A percentile compares a stretch with the other conserved stretches of the same genome.
Evolutionary conservation across 2,797 vertebrate species (phyloP).

Genomic region (Tokudaia tokunoshimensis): DNA sequence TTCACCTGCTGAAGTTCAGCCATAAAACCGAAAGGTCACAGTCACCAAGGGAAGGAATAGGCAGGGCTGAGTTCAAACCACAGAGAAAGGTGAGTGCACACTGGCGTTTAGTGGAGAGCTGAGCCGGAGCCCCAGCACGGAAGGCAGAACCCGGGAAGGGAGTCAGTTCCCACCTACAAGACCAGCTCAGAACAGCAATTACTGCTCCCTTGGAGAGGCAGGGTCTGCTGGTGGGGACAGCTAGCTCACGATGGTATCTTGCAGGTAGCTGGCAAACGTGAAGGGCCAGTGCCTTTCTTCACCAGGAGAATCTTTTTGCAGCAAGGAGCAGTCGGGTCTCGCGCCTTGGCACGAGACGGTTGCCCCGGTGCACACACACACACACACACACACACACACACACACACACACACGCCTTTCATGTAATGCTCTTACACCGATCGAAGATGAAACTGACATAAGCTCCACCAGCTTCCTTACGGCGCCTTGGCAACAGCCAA

Average conservation of each 20-base stretch:
- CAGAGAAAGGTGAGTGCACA: conserved; percentile 63
- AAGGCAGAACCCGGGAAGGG: background rate
- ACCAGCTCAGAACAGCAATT: conserved; percentile 6
- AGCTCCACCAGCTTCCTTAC: conserved; percentile 45
- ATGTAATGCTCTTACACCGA: conserved; percentile 61
- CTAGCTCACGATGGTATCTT: conserved; percentile 34
- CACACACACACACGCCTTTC: conserved; percentile 55
- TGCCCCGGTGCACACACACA: conserved; percentile 10
- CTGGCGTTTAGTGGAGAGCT: background rate
- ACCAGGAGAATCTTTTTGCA: conserved; percentile 42
- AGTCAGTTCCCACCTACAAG: conserved; percentile 21
- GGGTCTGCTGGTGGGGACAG: background rate
- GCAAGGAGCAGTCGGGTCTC: conserved; percentile 53
- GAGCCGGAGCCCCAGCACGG: background rate
- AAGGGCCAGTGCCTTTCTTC: conserved; percentile 41
- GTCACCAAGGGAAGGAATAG: conserved; percentile 61
- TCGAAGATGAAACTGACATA: conserved; percentile 41
- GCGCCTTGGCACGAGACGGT: conserved; percentile 48
- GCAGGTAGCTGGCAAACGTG: conserved; percentile 62
- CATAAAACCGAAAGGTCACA: conserved; percentile 74
- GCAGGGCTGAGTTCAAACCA: conserved; percentile 55
- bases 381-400: background rate
- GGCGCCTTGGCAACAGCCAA: background rate
- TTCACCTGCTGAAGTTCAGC: conserved; percentile 79
- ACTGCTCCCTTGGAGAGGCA: background rate